A percentile compares a stretch with the other conserved stretches of the same genome.
These are phyloP conservation scores for Agelaius tricolor DNA, from an alignment of 2,113 vertebrate species.

Conservation along the genomic window DNA sequence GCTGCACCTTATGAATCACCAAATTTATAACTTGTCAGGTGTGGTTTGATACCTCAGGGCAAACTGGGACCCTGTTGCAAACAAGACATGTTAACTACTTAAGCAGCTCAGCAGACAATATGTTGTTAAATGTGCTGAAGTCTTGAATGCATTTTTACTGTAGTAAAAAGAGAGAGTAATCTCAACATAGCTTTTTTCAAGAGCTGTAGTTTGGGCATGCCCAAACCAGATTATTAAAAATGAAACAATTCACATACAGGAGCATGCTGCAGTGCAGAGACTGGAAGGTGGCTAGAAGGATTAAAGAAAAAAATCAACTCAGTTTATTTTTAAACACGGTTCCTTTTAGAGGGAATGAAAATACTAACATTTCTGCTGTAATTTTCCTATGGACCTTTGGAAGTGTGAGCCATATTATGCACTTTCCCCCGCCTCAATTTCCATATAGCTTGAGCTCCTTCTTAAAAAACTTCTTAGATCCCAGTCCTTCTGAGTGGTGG, in stretches of 20 bases:
- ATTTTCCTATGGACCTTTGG: not conserved
- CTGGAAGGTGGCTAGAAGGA: not conserved
- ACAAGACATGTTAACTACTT: not conserved
- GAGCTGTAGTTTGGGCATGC: not conserved
- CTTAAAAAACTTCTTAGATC: not conserved
- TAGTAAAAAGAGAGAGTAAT: not conserved
- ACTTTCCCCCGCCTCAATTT: accelerated
- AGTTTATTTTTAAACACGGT: not conserved
- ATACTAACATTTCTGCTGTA: not conserved
- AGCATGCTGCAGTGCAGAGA: not conserved
- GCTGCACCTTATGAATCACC: constrained; percentile 24
- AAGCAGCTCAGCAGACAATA: not conserved
- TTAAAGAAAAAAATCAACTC: not conserved
- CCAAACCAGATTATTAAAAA: not conserved
- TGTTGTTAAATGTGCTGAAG: not conserved
- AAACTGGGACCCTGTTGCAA: constrained; percentile 6
- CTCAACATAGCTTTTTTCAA: not conserved
- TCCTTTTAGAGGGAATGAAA: not conserved
- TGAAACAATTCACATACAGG: not conserved
- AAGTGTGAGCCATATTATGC: not conserved
- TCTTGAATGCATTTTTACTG: not conserved
- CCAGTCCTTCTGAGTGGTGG: not conserved
- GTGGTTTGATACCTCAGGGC: not conserved
- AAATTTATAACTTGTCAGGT: not conserved
- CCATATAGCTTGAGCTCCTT: not conserved